A percentile compares a stretch with the other conserved stretches of the same genome.
Evolutionary conservation across 2,113 vertebrate species (phyloP).

Genomic region (Acanthisitta chloris): DNA sequence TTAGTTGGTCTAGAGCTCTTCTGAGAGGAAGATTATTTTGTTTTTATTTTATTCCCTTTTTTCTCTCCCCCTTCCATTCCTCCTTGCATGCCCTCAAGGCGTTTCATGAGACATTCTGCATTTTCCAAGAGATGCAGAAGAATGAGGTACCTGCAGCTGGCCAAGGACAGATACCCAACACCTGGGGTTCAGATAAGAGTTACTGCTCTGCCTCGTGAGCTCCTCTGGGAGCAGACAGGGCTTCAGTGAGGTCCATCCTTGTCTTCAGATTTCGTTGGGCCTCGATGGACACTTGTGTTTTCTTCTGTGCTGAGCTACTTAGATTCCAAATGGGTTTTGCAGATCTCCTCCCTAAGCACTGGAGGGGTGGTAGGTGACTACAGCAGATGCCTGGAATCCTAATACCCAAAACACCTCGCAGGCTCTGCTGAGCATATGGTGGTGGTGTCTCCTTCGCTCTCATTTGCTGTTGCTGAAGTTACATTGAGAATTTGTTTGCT

Average conservation of each 20-base stretch:
- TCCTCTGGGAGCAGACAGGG: neutral
- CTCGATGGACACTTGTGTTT: neutral
- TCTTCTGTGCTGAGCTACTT: neutral
- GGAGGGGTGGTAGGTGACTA: neutral
- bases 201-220: neutral
- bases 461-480: neutral
- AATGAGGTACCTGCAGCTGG: constrained; percentile 72
- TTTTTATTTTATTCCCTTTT: constrained; percentile 49
- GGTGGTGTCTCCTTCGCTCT: neutral
- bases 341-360: neutral
- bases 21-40: constrained; percentile 19
- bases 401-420: neutral
- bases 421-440: neutral
- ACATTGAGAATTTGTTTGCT: neutral
- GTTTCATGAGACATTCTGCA: constrained; percentile 79
- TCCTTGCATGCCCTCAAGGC: constrained; percentile 64
- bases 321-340: neutral
- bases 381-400: neutral
- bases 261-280: neutral
- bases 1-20: neutral
- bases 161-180: neutral
- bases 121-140: constrained; percentile 77
- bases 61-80: constrained; percentile 20
- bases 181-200: constrained; percentile 59
- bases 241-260: neutral